Evolutionary conservation across 2,113 vertebrate genomes (phyloP).

Genomic region (Nesospiza acunhae): DNA sequence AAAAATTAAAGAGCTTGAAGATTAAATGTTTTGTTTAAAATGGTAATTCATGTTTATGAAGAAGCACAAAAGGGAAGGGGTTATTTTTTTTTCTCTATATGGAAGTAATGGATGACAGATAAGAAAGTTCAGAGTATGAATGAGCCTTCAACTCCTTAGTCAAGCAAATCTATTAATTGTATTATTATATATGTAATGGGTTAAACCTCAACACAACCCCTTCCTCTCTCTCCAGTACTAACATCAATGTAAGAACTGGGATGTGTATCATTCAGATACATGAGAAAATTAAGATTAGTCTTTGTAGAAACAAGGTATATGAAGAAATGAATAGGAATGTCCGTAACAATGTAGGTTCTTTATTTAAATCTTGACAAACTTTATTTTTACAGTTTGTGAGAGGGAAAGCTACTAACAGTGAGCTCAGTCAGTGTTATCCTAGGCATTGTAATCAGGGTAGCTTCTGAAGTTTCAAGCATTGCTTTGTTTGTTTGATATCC

Average conservation of each 20-base stretch:
- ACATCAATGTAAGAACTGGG: constrained; percentile 23
- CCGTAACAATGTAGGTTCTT: constrained; percentile 51
- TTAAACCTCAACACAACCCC: constrained; percentile 59
- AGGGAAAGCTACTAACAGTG: background rate
- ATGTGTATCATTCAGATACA: constrained; percentile 50
- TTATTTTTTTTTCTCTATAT: background rate
- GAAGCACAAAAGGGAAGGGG: background rate
- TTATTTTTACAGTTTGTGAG: constrained; percentile 33
- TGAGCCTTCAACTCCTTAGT: constrained; percentile 52
- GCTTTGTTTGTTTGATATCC: constrained; percentile 46
- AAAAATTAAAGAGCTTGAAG: background rate
- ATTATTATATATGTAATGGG: constrained; percentile 52
- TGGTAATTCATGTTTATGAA: background rate
- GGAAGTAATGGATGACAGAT: background rate
- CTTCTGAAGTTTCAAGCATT: constrained; percentile 51
- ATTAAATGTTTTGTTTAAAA: background rate
- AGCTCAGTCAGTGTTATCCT: constrained; percentile 18
- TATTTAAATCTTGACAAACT: constrained; percentile 51
- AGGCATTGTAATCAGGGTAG: background rate
- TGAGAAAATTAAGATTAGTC: constrained; percentile 58
- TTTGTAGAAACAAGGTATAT: constrained; percentile 56
- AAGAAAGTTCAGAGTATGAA: background rate
- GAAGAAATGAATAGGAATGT: constrained; percentile 66
- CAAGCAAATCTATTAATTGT: constrained; percentile 40
- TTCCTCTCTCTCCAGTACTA: constrained; percentile 41